Evolutionary conservation across 2,888 invertebrate genomes (phyloP), one percentile per base, ranked within the genome.

Genomic region (Alsophila aescularia): DNA sequence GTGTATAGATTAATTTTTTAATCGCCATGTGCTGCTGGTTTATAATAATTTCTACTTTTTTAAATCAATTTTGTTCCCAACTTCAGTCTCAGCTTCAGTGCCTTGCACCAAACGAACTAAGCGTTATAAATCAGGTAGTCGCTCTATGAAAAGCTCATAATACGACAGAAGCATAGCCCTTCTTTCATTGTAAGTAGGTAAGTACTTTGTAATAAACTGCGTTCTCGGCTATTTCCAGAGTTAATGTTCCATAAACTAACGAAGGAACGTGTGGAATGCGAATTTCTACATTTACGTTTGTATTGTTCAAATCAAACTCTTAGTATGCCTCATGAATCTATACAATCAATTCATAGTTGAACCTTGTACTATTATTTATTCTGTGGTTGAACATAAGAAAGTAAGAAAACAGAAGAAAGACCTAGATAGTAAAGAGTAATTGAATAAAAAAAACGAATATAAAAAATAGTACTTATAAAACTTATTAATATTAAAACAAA

Each of bases 101-200:
- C 9, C 52, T 64, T 67, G 32, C 0, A 27, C 58, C 60, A 43
- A 21, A 4, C 40, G 7, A 44, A 58, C 60, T 24, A 52, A 59
- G 60, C 62, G 59, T 61, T 62, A 66, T 77, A 70, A 75, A 75
- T 74, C 69, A 71, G 60, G 48, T 29, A 48, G 63, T 61, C 49
- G 57, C 58, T 49, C 69, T 66, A 67, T 71, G 70, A 69, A 71
- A 67, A 62, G 66, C 50, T 52, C 63, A 64, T 77, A 74, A 75
- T 73, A 70, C 69, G 55, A 50, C 44, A 40, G 44, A 49, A 31
- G 67, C 61, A 71, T 65, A 62, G 68, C 67, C 53, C 68, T 66
- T 70, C 67, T 59, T 62, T 66, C 62, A 59, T 62, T 64, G 52
- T 51, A 35, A 27, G 52, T 37, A 52, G 63, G 52, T 51, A 35